Evolutionary conservation across 2,888 invertebrate species (phyloP), one percentile per base, ranked within the genome.

Genomic region (Fissipunctia ypsillon): DNA sequence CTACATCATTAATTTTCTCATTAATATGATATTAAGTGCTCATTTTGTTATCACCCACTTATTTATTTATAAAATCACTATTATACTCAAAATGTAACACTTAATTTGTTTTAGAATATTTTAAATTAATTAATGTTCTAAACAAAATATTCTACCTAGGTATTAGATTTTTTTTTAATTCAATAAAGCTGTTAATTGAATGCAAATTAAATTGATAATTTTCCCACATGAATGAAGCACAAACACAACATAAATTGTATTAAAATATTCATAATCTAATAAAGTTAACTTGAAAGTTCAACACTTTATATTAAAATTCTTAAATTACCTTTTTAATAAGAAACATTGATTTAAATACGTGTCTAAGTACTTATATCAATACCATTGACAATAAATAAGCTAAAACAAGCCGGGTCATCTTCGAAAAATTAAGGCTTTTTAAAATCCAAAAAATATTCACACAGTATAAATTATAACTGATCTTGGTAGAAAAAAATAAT

Each of bases 11-110:
- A 86, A 84, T 79, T 87, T 78, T 77, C 84, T 83, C 79, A 84
- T 87, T 87, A 87, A 80, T 78, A 83, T 80, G 77, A 72, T 83
- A 87, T 86, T 86, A 86, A 85, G 76, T 81, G 79, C 73, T 82
- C 77, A 80, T 80, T 76, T 85, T 82, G 77, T 82, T 81, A 81
- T 84, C 80, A 83, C 69, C 64, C 83, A 78, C 71, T 86, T 73
- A 74, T n/a, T 69, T 83, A 6, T 70, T 70, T 79, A 86, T 86
- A 84, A 83, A 71, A 78, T 80, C 76, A 69, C 63, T 71, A 66
- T 73, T 78, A 41, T 69, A 57, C 22, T 41, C 31, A 38, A 60
- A 78, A 69, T 38, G 25, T 79, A 75, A 61, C 72, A 78, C 75
- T 22, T 78, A 73, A 76, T 78, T 83, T 74, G 61, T 63, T 69